Evolutionary conservation across 2,888 invertebrate genomes (phyloP), one percentile per base, ranked within the genome.

Genomic region (Tribolium freemani): DNA sequence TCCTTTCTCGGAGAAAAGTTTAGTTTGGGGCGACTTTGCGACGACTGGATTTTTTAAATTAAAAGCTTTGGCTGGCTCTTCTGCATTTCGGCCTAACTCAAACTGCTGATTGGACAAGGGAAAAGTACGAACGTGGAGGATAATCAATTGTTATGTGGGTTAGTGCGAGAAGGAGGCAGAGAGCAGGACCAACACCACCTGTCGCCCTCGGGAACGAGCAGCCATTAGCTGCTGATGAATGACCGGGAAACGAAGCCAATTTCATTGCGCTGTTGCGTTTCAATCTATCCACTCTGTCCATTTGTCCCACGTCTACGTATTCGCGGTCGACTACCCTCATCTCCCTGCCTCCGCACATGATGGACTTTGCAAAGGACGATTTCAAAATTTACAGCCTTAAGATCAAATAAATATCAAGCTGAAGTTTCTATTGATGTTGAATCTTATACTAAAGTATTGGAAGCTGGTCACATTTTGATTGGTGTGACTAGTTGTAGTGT

Each of bases 201-300:
- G 84, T 83, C 83, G 83, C 82, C 82, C 76, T 77, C 78, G 79
- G 81, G 79, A 83, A 83, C 78, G 78, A 80, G 80, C 81, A 76
- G 79, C 83, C 82, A 84, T 84, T 84, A 84, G 82, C 82, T 79
- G 78, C 83, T 85, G 85, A 85, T 84, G 83, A 84, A 84, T 84
- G 84, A 82, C 82, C 82, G 82, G 83, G 82, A 83, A 84, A 84
- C 84, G 83, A 83, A 84, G 84, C 83, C 84, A 84, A 85, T 85
- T 84, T 83, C 83, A 81, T 71, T 73, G 71, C 73, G 71, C 70
- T 73, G 70, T 73, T 73, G 73, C 73, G 73, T 73, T 73, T 73
- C 70, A 73, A 73, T 73, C 73, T 71, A 73, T 73, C 71, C 70
- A 68, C 68, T 71, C 61, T 73, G 70, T 73, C 73, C 73, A 71